Evolutionary conservation across 2,888 invertebrate genomes (phyloP), one percentile per base, ranked within the genome.

Genomic region (Notocelia uddmanniana): DNA sequence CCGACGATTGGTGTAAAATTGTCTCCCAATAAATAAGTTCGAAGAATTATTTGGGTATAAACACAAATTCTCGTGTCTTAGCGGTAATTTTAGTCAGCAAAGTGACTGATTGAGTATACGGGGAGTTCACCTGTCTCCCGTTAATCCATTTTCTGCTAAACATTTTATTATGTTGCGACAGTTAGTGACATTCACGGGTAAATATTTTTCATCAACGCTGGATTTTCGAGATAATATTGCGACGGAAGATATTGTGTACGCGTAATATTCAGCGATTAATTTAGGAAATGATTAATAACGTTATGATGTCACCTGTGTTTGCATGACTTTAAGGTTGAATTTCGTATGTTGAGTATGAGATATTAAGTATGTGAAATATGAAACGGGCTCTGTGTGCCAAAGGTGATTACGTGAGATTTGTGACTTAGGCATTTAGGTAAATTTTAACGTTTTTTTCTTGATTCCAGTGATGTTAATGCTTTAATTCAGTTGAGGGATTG

Each of bases 191-290:
- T 37, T 15, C 68, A 26, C 54, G 54, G 54, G 37, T 15, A 54
- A 62, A 55, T 69, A 69, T 69, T 69, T 62, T 69, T 57, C 48
- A 57, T 69, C 34, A 31, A 31, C 15, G 15, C 45, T 13, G 62
- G 54, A 26, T 31, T 63, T 50, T 45, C 41, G 10, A 19, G 19
- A n/a, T n/a, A 15, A 45, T 34, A 19, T 21, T 9, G 21, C 15
- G 23, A 26, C 54, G 13, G 23, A 13, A 55, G 13, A 55, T 19
- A 50, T 50, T 19, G 50, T 9, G 18, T 19, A n/a, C 18, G 50
- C 50, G 18, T 19, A 19, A 50, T 6, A 31, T 31, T 31, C 19
- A 50, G 18, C 41, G n/a, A 15, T 6, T 45, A 45, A n/a, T 45
- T 45, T 45, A 1, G n/a, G 41, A 3, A 13, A 45, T n/a, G 37